These are phyloP conservation scores for Macrophya annulata DNA, from an alignment of 2,888 invertebrate genomes.

Conservation along the genomic window DNA sequence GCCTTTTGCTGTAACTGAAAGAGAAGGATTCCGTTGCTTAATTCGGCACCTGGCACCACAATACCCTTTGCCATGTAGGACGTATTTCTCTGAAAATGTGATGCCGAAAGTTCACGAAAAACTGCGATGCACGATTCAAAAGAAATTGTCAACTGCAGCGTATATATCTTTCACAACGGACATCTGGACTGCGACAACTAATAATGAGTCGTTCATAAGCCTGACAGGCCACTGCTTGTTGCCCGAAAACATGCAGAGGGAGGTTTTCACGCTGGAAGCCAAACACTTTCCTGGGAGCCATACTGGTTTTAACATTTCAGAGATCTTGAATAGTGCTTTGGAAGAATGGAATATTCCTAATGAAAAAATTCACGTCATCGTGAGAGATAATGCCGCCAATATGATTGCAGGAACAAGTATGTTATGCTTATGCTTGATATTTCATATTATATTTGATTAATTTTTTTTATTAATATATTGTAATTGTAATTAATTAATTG, in stretches of 20 bases:
- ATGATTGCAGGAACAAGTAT: conserved; percentile 43
- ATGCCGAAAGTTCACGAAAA: conserved; percentile 55
- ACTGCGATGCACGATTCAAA: conserved; percentile 5
- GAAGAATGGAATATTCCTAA: conserved; percentile 56
- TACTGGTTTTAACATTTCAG: conserved; percentile 52
- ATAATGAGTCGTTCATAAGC: conserved; percentile 22
- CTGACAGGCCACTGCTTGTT: conserved; percentile 22
- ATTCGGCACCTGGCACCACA: conserved; percentile 49
- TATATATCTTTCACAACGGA: conserved; percentile 41
- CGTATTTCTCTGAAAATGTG: conserved; percentile 56
- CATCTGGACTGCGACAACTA: conserved; percentile 38
- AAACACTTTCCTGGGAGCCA: conserved; percentile 56
- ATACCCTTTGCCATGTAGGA: conserved; percentile 54
- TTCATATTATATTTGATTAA: background rate
- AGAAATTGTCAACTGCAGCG: conserved; percentile 38
- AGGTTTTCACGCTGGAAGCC: conserved; percentile 4
- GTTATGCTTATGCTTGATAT: conserved; percentile 19
- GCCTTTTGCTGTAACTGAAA: conserved; percentile 55
- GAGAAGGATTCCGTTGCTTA: conserved; percentile 53
- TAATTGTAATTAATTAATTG: background rate
- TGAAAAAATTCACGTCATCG: conserved; percentile 56
- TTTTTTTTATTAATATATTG: no score
- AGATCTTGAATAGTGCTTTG: conserved; percentile 46
- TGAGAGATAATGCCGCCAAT: conserved; percentile 57
- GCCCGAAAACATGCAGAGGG: conserved; percentile 30